Base-by-base conservation (phyloP, 2,797 vertebrate genomes). In the Brotogeris chrysoptera region DNA sequence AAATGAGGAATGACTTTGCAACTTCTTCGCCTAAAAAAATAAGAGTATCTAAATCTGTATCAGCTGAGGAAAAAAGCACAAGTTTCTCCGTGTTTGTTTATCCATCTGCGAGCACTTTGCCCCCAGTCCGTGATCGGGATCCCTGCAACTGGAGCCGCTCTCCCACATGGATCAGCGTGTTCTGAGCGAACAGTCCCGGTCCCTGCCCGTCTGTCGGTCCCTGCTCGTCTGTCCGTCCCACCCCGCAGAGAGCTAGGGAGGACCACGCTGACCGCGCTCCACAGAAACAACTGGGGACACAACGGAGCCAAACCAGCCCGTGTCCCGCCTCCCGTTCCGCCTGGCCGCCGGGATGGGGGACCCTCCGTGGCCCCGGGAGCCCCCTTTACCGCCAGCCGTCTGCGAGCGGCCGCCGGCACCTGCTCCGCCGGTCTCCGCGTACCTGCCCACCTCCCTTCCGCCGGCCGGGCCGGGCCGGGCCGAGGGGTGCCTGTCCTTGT, bases 111-210 rank as follows among this genome's bases (percentile, higher is more conserved):
- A 52, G 80, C 83, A n/a, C 80, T 55, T n/a, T 70, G 87, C 16
- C 78, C 82, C 59, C 55, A 2, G 60, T 3, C 76, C 73, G 59
- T 7, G 3, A 24, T 60, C 1, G 46, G 77, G 24, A n/a, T 10
- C 59, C 16, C 14, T 11, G 28, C 65, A 17, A 8, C 66, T 5
- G 23, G 77, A 18, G 69, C 65, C 53, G n/a, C 5, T 1, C 44
- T 59, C 55, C 78, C 88, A 18, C 49, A 53, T 57, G 10, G 36
- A 13, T 34, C 85, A 2, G n/a, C 60, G 53, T 6, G 14, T 3
- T 69, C 59, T 11, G 65, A 39, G 53, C 9, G 52, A 44, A 1
- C 25, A 0, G 14, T 5, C 8, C 1, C 44, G 3, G 32, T 3
- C 3, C 52, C 43, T 9, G 32, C 19, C 52, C 30, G 30, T n/a